A percentile compares a stretch with the other conserved stretches of the same genome.
These are phyloP conservation scores for Ptychoptera contaminata DNA, from an alignment of 2,888 invertebrate genomes.

Conservation along the genomic window DNA sequence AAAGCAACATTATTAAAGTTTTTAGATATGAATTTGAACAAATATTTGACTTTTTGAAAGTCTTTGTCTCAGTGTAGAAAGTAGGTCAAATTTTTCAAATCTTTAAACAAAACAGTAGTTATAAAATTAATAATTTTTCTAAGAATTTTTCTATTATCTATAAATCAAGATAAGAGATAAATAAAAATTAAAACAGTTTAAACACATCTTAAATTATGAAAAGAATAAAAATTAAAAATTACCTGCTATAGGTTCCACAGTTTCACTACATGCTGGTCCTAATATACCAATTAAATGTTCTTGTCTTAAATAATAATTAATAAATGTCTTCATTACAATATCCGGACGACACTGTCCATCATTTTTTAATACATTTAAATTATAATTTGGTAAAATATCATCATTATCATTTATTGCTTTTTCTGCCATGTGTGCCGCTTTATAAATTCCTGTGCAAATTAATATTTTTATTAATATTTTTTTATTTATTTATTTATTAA, in stretches of 20 bases:
- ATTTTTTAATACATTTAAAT: slow-evolving; percentile 37
- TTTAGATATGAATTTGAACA: no score
- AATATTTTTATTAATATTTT: neutral
- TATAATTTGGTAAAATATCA: slow-evolving; percentile 41
- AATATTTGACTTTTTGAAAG: no score
- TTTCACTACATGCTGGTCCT: slow-evolving; percentile 69
- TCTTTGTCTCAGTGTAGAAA: no score
- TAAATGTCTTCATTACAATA: slow-evolving; percentile 57
- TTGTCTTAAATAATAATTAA: slow-evolving; percentile 41
- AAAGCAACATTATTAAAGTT: no score
- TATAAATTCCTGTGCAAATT: slow-evolving; percentile 21
- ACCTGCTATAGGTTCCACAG: slow-evolving; percentile 62
- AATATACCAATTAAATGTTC: slow-evolving; percentile 49
- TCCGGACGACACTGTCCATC: slow-evolving; percentile 57
- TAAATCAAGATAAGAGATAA: no score
- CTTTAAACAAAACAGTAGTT: no score
- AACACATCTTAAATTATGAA: neutral
- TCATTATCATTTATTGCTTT: slow-evolving; percentile 43
- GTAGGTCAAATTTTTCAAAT: no score
- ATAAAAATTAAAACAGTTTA: no score
- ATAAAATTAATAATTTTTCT: no score
- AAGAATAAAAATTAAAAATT: neutral
- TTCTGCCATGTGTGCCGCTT: slow-evolving; percentile 45
- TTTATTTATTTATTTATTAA: neutral
- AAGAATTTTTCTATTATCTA: no score